Conservation (phyloP, 2,888 invertebrate species). For the Dorcus parallelipipedus region DNA sequence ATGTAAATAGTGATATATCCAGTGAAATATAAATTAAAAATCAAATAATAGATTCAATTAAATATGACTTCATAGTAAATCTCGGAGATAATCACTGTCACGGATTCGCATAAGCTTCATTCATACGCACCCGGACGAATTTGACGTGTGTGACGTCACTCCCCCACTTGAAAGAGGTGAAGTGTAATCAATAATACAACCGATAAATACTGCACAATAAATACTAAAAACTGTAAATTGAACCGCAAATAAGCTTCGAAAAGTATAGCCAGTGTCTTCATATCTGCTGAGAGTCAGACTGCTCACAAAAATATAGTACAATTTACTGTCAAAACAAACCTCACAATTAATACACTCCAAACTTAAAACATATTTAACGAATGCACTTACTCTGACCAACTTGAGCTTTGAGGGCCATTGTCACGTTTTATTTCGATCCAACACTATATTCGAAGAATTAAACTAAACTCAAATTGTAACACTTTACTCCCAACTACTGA, state of each 20-base stretch:
- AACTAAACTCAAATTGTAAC: background rate
- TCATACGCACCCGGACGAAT: slow-evolving; percentile 15
- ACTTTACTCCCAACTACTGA: background rate
- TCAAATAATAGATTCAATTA: no score
- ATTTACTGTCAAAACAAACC: slow-evolving; percentile 4
- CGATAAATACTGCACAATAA: no score
- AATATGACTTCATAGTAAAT: no score
- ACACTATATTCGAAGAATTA: background rate
- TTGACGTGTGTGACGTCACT: slow-evolving; percentile 41
- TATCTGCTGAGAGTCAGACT: slow-evolving; percentile 3
- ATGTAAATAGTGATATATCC: no score
- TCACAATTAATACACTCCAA: slow-evolving; percentile 4
- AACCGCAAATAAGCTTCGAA: no score
- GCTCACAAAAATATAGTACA: slow-evolving; percentile 12
- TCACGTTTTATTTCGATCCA: slow-evolving; percentile 3
- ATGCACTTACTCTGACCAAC: slow-evolving; percentile 81
- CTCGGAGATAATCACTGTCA: background rate
- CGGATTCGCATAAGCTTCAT: background rate
- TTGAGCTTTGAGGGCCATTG: slow-evolving; percentile 81
- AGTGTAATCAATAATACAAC: no score
- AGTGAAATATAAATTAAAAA: no score
- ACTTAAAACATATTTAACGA: background rate
- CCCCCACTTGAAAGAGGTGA: slow-evolving; percentile 8
- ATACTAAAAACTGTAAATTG: no score
- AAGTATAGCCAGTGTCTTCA: no score